phyloP scores from a whole-genome alignment of 2,797 vertebrate genomes.

The Poecilia wingei region DNA sequence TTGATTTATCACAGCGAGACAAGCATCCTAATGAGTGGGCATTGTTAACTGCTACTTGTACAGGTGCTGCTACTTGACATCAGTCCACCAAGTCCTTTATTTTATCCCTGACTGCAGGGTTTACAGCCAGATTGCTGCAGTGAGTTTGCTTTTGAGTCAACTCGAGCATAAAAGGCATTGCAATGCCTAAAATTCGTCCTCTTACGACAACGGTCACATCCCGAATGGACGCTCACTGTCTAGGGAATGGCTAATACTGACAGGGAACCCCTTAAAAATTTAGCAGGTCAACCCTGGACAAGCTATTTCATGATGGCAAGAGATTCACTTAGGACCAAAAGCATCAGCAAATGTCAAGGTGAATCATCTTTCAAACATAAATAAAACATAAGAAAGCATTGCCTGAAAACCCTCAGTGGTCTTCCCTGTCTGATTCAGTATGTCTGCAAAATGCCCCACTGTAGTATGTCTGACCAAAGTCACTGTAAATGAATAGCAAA shows the following conservation, averaged over 20 bases:
- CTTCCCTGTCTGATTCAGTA: slow-evolving; percentile 57
- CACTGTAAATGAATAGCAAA: slow-evolving; percentile 5
- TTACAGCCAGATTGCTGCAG: neutral
- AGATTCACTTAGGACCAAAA: slow-evolving; percentile 62
- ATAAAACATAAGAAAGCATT: slow-evolving; percentile 70
- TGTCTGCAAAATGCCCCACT: slow-evolving; percentile 41
- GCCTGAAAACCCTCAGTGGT: slow-evolving; percentile 56
- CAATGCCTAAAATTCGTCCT: slow-evolving; percentile 7
- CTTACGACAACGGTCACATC: slow-evolving; percentile 11
- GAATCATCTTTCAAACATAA: slow-evolving; percentile 70
- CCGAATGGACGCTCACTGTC: neutral
- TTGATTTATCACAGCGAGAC: neutral
- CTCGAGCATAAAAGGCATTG: slow-evolving; percentile 5
- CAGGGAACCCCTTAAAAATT: slow-evolving; percentile 64
- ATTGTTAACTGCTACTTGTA: neutral
- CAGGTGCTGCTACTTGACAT: neutral
- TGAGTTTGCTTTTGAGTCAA: slow-evolving; percentile 1
- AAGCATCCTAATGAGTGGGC: neutral
- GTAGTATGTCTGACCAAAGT: slow-evolving; percentile 18
- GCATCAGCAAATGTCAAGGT: slow-evolving; percentile 70
- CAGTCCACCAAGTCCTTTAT: neutral
- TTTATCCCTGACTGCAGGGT: neutral
- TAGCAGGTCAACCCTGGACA: slow-evolving; percentile 58
- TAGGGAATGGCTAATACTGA: slow-evolving; percentile 39
- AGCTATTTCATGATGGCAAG: slow-evolving; percentile 55